Percentiles rank a stretch among this genome's conserved stretches.
Conservation (phyloP, 2,797 vertebrate species). For the Acropternis orthonyx region DNA sequence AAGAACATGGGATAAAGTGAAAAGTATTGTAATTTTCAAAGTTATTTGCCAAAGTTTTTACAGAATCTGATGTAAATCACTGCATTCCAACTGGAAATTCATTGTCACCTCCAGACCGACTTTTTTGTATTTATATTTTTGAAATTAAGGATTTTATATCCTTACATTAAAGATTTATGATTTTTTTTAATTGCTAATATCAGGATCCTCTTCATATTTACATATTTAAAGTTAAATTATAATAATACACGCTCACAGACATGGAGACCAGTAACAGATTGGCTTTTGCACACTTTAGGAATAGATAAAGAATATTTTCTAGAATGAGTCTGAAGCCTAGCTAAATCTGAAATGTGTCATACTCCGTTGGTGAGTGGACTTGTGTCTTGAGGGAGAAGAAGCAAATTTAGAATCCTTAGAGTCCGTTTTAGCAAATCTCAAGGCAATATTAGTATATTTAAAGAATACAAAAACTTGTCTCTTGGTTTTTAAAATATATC, state of each 20-base stretch:
- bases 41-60: neutral
- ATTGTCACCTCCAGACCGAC: neutral
- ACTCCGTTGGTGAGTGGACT: neutral
- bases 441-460: neutral
- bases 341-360: neutral
- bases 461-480: neutral
- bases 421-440: neutral
- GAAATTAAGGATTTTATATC: neutral
- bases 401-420: neutral
- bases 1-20: neutral
- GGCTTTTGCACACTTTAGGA: neutral
- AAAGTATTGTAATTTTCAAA: neutral
- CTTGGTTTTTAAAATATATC: neutral
- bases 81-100: neutral
- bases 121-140: neutral
- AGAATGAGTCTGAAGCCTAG: neutral
- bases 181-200: neutral
- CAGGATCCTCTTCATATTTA: neutral
- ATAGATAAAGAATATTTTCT: neutral
- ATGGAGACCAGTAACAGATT: neutral
- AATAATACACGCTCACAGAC: neutral
- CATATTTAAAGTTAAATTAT: neutral
- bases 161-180: neutral
- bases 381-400: neutral
- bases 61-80: neutral